These are phyloP conservation scores for Nephrotoma appendiculata DNA, from an alignment of 2,888 invertebrate species.

Conservation along the genomic window DNA sequence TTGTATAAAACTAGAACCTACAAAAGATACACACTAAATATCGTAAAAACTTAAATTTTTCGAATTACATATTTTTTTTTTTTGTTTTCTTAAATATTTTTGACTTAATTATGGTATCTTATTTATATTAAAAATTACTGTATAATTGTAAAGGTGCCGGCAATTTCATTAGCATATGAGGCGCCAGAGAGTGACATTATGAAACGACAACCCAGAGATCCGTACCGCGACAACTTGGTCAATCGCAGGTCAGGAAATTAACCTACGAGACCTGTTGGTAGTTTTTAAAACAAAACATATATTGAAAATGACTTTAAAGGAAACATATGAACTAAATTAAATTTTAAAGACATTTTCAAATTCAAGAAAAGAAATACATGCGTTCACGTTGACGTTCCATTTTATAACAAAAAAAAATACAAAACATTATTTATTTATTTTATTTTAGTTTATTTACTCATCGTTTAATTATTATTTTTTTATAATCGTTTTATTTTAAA, in stretches of 20 bases:
- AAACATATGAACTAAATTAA: neutral
- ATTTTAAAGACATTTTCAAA: constrained; percentile 5
- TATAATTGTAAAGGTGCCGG: constrained; percentile 67
- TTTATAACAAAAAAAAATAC: neutral
- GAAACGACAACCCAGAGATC: constrained; percentile 97
- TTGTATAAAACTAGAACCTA: neutral
- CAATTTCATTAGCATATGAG: constrained; percentile 98
- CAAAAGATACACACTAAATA: neutral
- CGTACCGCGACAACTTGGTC: constrained; percentile 96
- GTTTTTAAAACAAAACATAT: constrained; percentile 10
- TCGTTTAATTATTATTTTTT: neutral
- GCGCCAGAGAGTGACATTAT: constrained; percentile 98
- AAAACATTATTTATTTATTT: neutral
- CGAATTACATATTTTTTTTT: neutral
- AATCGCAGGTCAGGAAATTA: constrained; percentile 71
- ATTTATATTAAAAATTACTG: constrained; percentile 1
- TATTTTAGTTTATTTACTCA: neutral
- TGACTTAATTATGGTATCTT: neutral
- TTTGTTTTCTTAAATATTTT: neutral
- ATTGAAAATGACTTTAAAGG: constrained; percentile 12
- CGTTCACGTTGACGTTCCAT: constrained; percentile 5
- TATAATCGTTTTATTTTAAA: neutral
- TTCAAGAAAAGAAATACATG: neutral
- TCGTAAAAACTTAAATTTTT: neutral
- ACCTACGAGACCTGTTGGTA: constrained; percentile 13